Conservation (phyloP, 2,797 vertebrate species). For the Alauda arvensis region DNA sequence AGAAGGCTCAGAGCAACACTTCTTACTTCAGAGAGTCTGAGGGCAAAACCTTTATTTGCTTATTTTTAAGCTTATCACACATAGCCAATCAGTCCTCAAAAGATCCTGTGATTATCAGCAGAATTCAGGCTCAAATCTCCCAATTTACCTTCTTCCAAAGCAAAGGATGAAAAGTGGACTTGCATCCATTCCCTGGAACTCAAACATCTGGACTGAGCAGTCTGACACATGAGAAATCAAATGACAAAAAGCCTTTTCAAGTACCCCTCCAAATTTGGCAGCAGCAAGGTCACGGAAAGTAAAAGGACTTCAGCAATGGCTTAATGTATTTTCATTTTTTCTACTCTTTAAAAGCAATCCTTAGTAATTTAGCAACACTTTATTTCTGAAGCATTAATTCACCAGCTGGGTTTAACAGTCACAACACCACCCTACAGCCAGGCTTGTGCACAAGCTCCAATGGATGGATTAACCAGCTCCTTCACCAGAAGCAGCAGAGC, state of each 20-base stretch:
- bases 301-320: background rate
- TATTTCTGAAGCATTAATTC: background rate
- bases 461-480: background rate
- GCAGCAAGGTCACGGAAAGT: background rate
- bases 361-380: background rate
- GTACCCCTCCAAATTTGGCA: background rate
- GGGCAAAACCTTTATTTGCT: background rate
- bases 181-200: background rate
- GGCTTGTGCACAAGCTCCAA: background rate
- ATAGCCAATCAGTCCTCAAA: background rate
- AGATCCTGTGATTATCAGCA: rapidly evolving
- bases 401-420: background rate
- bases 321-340: background rate
- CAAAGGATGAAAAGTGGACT: background rate
- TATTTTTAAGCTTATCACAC: background rate
- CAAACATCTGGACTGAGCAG: background rate
- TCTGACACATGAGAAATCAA: background rate
- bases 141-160: background rate
- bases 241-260: background rate
- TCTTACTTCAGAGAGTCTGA: background rate
- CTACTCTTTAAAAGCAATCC: constrained; percentile 4
- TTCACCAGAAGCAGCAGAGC: background rate
- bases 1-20: background rate
- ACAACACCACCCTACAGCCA: background rate
- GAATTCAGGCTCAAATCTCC: background rate